A percentile compares a stretch with the other conserved stretches of the same genome.
These are phyloP conservation scores for Smittia sp. DNA, from an alignment of 2,888 invertebrate species.

Conservation along the genomic window DNA sequence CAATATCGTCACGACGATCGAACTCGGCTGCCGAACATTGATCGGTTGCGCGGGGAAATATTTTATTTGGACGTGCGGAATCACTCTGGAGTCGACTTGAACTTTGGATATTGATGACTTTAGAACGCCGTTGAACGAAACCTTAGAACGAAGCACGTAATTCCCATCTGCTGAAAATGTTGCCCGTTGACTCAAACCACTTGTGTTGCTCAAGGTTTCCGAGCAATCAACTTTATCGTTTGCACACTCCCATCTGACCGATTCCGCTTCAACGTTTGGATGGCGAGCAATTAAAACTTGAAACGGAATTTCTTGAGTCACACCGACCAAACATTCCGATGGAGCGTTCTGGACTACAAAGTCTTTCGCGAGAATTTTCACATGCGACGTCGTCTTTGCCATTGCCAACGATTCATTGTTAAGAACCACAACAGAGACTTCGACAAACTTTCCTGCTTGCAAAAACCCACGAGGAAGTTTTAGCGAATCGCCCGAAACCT, in stretches of 20 bases:
- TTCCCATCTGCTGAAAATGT: constrained; percentile 12
- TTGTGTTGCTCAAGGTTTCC: neutral
- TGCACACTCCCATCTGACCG: constrained; percentile 13
- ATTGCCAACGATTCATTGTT: constrained; percentile 22
- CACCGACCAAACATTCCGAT: neutral
- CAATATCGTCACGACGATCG: constrained; percentile 20
- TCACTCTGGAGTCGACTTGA: neutral
- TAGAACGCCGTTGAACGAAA: neutral
- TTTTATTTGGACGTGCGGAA: constrained; percentile 30
- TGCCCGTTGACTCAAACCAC: neutral
- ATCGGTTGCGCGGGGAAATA: constrained; percentile 25
- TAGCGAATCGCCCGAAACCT: constrained; percentile 1
- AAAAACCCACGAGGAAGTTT: neutral
- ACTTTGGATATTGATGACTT: constrained; percentile 1
- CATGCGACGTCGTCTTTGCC: neutral
- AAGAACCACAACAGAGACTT: constrained; percentile 4
- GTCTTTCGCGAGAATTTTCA: constrained; percentile 4
- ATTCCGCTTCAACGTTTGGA: too few species aligned
- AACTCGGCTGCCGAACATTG: neutral
- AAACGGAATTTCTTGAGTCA: constrained; percentile 22
- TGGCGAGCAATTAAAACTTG: neutral
- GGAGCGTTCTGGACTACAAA: constrained; percentile 11
- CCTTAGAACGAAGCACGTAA: neutral
- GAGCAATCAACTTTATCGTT: neutral
- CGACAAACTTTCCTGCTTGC: neutral